Evolutionary conservation across 1,140 invertebrate species (phyloP).

Genomic region (Lycorma delicatula): DNA sequence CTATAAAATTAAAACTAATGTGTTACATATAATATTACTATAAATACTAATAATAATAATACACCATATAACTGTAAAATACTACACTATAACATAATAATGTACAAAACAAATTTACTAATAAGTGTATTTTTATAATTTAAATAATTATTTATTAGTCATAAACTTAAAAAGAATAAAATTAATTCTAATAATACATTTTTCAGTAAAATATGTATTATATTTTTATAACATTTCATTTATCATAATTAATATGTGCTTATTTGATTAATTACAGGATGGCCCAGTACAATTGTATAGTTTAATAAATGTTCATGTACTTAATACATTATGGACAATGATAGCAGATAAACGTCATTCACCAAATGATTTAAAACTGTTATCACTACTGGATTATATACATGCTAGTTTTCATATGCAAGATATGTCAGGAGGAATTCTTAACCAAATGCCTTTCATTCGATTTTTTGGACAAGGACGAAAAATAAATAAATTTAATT

Average conservation of each 20-base stretch:
- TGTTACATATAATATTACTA: too few species aligned
- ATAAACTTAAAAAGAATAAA: neutral
- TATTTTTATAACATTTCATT: neutral
- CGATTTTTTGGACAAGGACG: slow-evolving; percentile 48
- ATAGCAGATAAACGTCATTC: slow-evolving; percentile 47
- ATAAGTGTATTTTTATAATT: neutral
- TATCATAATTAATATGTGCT: neutral
- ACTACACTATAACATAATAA: too few species aligned
- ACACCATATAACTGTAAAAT: too few species aligned
- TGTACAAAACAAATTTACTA: neutral
- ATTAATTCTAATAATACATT: slow-evolving; percentile 29
- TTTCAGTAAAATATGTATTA: neutral
- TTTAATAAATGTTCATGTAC: slow-evolving; percentile 48
- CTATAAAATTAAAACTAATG: too few species aligned
- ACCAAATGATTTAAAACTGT: slow-evolving; percentile 44
- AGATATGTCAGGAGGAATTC: slow-evolving; percentile 55
- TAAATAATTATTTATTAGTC: neutral
- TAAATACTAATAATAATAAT: too few species aligned
- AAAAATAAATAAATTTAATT: slow-evolving; percentile 47
- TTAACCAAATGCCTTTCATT: slow-evolving; percentile 56
- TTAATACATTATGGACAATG: slow-evolving; percentile 65
- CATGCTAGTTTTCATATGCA: slow-evolving; percentile 47
- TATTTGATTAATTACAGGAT: slow-evolving; percentile 8
- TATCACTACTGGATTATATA: slow-evolving; percentile 43
- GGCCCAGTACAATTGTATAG: slow-evolving; percentile 17